Evolutionary conservation across 2,888 invertebrate genomes (phyloP).

Genomic region (Platycheirus rosarum): DNA sequence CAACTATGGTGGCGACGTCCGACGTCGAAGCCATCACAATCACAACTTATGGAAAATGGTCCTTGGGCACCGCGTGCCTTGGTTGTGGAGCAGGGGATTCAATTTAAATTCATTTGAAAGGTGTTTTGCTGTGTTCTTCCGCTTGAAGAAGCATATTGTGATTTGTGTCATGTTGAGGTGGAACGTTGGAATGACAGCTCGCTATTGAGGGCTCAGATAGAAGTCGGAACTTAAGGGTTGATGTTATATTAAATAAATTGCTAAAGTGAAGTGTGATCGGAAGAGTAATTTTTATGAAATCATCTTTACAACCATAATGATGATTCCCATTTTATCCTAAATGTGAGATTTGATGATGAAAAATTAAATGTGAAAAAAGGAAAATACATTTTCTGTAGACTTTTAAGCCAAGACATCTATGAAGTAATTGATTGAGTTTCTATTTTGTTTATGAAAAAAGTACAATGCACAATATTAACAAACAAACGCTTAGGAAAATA

Average conservation of each 20-base stretch:
- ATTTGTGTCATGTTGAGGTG: slow-evolving; percentile 56
- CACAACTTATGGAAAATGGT: slow-evolving; percentile 55
- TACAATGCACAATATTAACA: no score
- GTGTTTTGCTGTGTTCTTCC: slow-evolving; percentile 49
- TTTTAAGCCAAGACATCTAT: no score
- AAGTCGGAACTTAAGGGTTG: slow-evolving; percentile 6
- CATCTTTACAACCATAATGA: slow-evolving; percentile 34
- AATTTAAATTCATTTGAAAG: slow-evolving; percentile 69
- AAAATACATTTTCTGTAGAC: no score
- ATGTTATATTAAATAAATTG: slow-evolving; percentile 53
- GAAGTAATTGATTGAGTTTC: no score
- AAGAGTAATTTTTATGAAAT: slow-evolving; percentile 39
- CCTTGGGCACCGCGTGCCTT: no score
- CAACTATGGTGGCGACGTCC: background rate
- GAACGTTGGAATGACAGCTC: slow-evolving; percentile 2
- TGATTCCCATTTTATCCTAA: slow-evolving; percentile 44
- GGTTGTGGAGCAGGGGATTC: slow-evolving; percentile 45
- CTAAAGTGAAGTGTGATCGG: slow-evolving; percentile 41
- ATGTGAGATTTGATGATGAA: slow-evolving; percentile 21
- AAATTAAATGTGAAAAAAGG: no score
- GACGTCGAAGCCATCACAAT: slow-evolving; percentile 27
- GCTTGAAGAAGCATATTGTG: slow-evolving; percentile 36
- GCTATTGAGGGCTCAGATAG: background rate
- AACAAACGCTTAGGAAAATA: no score
- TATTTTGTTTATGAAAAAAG: no score